A percentile compares a stretch with the other conserved stretches of the same genome.
phyloP scores from a whole-genome alignment of 2,888 invertebrate species.

The Perdita meconis region DNA sequence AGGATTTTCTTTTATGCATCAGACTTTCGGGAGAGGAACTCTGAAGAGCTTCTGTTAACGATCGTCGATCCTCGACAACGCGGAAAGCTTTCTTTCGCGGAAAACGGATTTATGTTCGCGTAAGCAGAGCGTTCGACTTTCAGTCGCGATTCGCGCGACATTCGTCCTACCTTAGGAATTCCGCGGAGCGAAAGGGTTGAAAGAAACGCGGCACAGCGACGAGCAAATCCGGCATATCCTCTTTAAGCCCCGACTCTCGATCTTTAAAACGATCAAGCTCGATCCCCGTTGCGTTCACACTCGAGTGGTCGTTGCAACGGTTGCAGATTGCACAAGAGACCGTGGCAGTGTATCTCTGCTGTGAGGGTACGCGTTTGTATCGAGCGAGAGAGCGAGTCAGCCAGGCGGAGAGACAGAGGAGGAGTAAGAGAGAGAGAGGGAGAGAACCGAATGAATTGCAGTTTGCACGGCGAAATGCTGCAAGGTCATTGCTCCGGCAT shows the following conservation, averaged over 20 bases:
- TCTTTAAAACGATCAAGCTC: conserved; percentile 70
- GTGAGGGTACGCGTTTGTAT: conserved; percentile 33
- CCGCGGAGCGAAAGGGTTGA: neutral
- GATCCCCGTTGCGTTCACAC: conserved; percentile 64
- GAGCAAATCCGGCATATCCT: conserved; percentile 62
- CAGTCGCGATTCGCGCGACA: neutral
- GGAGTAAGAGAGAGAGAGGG: neutral
- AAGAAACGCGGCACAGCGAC: conserved; percentile 5
- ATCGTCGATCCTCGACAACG: too few species aligned
- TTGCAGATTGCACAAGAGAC: conserved; percentile 69
- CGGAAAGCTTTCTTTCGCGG: too few species aligned
- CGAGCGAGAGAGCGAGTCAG: conserved; percentile 29
- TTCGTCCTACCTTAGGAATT: conserved; percentile 9
- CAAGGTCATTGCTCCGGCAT: conserved; percentile 78
- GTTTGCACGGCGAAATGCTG: conserved; percentile 74
- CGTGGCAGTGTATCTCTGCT: conserved; percentile 58
- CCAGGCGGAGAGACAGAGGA: neutral
- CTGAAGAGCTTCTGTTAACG: neutral
- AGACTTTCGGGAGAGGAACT: neutral
- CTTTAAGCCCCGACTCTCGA: conserved; percentile 68
- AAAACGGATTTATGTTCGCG: too few species aligned
- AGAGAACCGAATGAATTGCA: conserved; percentile 69
- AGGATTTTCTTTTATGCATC: conserved; percentile 8
- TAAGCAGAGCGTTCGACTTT: neutral
- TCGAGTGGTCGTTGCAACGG: conserved; percentile 68